These are phyloP conservation scores for Cephus pulcher DNA, from an alignment of 2,888 invertebrate species.

Conservation along the genomic window DNA sequence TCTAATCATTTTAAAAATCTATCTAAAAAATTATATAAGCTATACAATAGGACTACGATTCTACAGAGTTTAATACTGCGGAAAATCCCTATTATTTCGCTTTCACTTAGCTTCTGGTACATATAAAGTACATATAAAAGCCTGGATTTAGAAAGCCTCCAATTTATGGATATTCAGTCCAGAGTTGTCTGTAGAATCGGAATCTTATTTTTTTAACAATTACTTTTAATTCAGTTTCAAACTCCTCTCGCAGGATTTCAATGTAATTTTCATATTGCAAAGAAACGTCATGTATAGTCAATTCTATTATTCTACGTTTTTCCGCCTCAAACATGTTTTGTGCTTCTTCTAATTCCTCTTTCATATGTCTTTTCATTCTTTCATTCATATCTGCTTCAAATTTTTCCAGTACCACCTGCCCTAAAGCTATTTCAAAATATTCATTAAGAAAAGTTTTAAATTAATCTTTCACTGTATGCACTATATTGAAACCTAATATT, in stretches of 20 bases:
- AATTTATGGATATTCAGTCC: neutral
- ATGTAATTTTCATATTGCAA: constrained; percentile 36
- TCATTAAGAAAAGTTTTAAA: neutral
- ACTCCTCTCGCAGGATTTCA: constrained; percentile 30
- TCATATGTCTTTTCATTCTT: constrained; percentile 30
- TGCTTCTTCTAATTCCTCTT: constrained; percentile 36
- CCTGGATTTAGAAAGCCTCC: neutral
- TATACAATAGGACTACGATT: neutral
- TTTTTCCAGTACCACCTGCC: constrained; percentile 38
- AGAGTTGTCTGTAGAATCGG: neutral
- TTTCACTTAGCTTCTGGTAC: neutral
- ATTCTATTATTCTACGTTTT: constrained; percentile 41
- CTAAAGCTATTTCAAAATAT: constrained; percentile 31
- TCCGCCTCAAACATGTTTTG: constrained; percentile 45
- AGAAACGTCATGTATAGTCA: constrained; percentile 30
- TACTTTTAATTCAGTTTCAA: constrained; percentile 42
- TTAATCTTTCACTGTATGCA: neutral
- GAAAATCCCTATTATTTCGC: neutral
- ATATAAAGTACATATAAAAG: neutral
- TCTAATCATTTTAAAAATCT: neutral
- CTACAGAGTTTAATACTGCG: neutral
- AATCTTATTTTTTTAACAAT: neutral
- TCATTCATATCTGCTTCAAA: constrained; percentile 39
- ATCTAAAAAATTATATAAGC: neutral
- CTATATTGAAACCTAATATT: constrained; percentile 40